Percentiles rank a stretch among this genome's conserved stretches.
phyloP scores from a whole-genome alignment of 2,797 vertebrate species.

The Galago senegalensis region DNA sequence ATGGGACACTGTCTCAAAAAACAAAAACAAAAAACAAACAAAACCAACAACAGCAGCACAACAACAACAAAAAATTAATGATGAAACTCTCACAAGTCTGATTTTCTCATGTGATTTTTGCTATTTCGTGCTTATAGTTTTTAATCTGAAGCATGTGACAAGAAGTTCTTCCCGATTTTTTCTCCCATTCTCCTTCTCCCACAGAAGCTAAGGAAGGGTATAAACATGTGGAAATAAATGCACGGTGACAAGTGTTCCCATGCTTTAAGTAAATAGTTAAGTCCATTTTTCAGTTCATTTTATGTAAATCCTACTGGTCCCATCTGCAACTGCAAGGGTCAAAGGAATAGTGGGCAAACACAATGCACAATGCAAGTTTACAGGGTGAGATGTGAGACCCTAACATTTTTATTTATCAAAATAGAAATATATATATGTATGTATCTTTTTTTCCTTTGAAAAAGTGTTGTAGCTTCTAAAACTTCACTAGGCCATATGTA shows the following conservation, averaged over 20 bases:
- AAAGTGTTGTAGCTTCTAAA: background rate
- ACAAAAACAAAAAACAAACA: no score
- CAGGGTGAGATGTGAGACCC: background rate
- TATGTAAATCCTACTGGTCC: background rate
- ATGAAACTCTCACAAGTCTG: background rate
- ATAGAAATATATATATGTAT: background rate
- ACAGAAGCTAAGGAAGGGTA: background rate
- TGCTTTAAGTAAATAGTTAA: background rate
- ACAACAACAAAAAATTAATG: background rate
- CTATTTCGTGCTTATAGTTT: background rate
- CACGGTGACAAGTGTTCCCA: background rate
- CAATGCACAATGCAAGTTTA: background rate
- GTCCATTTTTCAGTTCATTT: background rate
- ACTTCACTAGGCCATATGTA: conserved; percentile 2
- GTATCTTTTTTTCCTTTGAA: background rate
- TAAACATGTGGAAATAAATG: conserved; percentile 48
- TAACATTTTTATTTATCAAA: conserved; percentile 16
- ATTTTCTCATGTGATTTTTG: conserved; percentile 27
- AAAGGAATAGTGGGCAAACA: background rate
- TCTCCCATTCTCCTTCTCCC: background rate
- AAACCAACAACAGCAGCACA: no score
- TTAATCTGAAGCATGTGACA: background rate
- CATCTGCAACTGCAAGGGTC: background rate
- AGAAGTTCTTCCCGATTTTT: background rate
- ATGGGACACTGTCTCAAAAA: no score